Base-by-base conservation (phyloP, 1,140 invertebrate genomes). In the Scaptomyza montana region DNA sequence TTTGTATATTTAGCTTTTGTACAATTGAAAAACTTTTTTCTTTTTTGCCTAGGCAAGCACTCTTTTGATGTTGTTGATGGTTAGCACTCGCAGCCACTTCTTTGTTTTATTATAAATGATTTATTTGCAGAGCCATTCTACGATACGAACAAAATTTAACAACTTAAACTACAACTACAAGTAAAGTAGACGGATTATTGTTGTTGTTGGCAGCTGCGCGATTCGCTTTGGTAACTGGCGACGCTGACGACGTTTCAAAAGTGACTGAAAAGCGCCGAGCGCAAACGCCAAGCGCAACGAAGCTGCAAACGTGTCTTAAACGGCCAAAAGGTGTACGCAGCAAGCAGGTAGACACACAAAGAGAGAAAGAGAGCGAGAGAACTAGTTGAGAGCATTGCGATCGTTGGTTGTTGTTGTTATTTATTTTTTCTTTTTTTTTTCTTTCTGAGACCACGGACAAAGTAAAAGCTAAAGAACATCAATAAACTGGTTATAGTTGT, bases 271-370 rank as follows among this genome's bases (percentile, higher is more conserved):
- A 51, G 54, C 62, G 69, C 25, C 13, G 72, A 69, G 13, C 65
- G 30, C 30, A 57, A 59, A 59, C 62, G 45, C 19, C 62, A 70
- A 78, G 63, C 78, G 71, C 59, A 78, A 59, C 78, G 57, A 69
- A 81, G 79, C 71, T 84, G 75, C 72, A 78, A 84, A 84, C 75
- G 79, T 84, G 80, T 82, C 80, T 84, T 84, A 75, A 56, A 78
- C 66, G 67, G 50, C 69, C 53, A 60, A 70, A 77, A 63, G 57
- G 56, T 59, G 53, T 55, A 7, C 53, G n/a, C 13, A 8, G 30
- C 13, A 19, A 57, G 41, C 30, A 69, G 60, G 74, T 72, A 71
- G 39, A 56, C 43, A 59, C 50, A 68, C 6, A n/a, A 16, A 60
- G 54, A 57, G 49, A 75, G 46, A 19, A 13, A 50, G 53, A 21